Evolutionary conservation across 2,888 invertebrate genomes (phyloP).

Genomic region (Pollenia griseotomentosa): DNA sequence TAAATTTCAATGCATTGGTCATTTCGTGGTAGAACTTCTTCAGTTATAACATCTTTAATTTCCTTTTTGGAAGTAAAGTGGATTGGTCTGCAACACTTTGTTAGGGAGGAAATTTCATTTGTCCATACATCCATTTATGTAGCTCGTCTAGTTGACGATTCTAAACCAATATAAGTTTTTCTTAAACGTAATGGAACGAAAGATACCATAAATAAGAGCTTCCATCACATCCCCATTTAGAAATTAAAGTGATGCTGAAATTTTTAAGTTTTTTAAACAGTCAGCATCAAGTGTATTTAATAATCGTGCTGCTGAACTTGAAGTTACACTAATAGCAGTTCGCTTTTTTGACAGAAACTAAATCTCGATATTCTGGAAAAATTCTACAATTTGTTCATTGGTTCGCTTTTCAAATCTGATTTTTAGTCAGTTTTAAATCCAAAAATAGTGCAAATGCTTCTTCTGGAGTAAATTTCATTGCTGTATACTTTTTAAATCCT

Average conservation of each 20-base stretch:
- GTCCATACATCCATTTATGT: not conserved
- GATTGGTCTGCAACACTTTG: not conserved
- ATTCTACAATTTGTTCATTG: too few relatives aligned
- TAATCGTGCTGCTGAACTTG: too few relatives aligned
- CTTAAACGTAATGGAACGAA: not conserved
- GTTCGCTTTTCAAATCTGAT: too few relatives aligned
- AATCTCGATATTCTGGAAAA: too few relatives aligned
- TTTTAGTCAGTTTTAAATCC: too few relatives aligned
- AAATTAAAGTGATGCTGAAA: not conserved
- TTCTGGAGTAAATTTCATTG: not conserved
- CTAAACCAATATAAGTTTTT: too few relatives aligned
- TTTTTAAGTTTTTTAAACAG: too few relatives aligned
- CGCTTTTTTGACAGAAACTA: too few relatives aligned
- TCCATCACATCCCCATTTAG: not conserved
- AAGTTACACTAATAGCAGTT: too few relatives aligned
- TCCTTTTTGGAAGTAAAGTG: not conserved
- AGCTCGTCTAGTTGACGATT: too few relatives aligned
- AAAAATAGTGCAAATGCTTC: too few relatives aligned
- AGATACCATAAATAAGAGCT: not conserved
- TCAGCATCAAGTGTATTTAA: too few relatives aligned
- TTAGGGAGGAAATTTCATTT: not conserved
- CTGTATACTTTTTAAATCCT: slow-evolving; percentile 16
- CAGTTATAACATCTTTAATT: not conserved
- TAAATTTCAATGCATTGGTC: not conserved
- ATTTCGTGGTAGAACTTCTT: not conserved